These are phyloP conservation scores for Phyto melanocephala DNA, from an alignment of 2,888 invertebrate species.

Conservation along the genomic window DNA sequence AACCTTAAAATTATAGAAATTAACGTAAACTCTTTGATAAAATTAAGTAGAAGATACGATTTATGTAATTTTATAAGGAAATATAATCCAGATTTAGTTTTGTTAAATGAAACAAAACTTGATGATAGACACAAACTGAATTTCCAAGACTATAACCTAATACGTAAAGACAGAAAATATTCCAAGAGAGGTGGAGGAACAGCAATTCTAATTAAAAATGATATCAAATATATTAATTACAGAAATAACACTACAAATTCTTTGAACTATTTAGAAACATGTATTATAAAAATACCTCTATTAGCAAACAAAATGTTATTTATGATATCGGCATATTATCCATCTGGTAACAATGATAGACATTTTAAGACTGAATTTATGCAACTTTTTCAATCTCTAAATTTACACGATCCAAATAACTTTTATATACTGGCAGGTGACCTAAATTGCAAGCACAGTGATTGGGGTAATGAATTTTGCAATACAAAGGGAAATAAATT, in stretches of 20 bases:
- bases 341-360: constrained; percentile 23
- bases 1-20: constrained; percentile 37
- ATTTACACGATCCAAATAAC: constrained; percentile 9
- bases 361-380: not conserved
- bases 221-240: constrained; percentile 1
- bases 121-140: constrained; percentile 20
- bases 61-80: constrained; percentile 25
- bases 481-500: constrained; percentile 17
- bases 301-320: not conserved
- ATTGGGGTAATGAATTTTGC: not conserved
- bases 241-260: constrained; percentile 13
- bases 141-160: constrained; percentile 5
- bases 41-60: constrained; percentile 31
- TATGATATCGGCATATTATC: constrained; percentile 38
- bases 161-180: constrained; percentile 17
- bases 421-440: constrained; percentile 31
- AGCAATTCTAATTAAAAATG: constrained; percentile 42
- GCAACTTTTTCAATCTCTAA: constrained; percentile 19
- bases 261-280: constrained; percentile 25
- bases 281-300: constrained; percentile 3
- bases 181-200: constrained; percentile 4
- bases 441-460: constrained; percentile 26
- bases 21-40: constrained; percentile 46
- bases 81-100: constrained; percentile 22
- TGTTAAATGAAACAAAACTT: constrained; percentile 39